Conservation (phyloP, 64 coral and sea anemone species). For the Platygyra sinensis region DNA sequence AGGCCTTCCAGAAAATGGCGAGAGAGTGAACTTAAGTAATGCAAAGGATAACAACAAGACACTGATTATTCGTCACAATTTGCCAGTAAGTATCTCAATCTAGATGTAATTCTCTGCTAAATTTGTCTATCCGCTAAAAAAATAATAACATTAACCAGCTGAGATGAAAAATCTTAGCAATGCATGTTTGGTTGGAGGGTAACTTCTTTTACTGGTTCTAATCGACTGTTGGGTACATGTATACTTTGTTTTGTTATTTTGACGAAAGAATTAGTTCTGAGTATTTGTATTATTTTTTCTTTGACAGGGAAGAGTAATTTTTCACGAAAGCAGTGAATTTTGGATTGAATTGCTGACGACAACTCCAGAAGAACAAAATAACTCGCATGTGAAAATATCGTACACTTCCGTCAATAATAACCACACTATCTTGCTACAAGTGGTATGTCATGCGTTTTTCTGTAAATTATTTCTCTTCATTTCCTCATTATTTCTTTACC, state of each 20-base stretch:
- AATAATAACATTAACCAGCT: no score
- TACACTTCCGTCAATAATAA: conserved; percentile 42
- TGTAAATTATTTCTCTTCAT: not conserved
- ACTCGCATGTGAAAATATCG: conserved; percentile 10
- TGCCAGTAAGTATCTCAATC: conserved; percentile 34
- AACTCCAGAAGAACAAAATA: conserved; percentile 5
- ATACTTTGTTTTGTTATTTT: not conserved
- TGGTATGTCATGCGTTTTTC: conserved; percentile 34
- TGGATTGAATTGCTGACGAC: conserved; percentile 26
- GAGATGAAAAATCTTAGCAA: no score
- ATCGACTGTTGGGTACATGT: no score
- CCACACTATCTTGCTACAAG: conserved; percentile 49
- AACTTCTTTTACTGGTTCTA: no score
- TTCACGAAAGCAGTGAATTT: conserved; percentile 27
- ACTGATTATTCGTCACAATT: conserved; percentile 51
- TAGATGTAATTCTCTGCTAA: no score
- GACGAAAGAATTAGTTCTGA: no score
- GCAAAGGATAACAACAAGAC: conserved; percentile 15
- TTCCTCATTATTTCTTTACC: not conserved
- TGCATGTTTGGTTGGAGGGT: no score
- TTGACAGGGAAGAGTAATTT: conserved; percentile 49
- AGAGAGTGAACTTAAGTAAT: conserved; percentile 3
- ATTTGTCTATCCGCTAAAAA: no score
- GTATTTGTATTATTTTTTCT: not conserved
- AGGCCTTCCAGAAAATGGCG: conserved; percentile 21